Evolutionary conservation across 2,888 invertebrate genomes (phyloP), one percentile per base, ranked within the genome.

Genomic region (Embidobia sp.): DNA sequence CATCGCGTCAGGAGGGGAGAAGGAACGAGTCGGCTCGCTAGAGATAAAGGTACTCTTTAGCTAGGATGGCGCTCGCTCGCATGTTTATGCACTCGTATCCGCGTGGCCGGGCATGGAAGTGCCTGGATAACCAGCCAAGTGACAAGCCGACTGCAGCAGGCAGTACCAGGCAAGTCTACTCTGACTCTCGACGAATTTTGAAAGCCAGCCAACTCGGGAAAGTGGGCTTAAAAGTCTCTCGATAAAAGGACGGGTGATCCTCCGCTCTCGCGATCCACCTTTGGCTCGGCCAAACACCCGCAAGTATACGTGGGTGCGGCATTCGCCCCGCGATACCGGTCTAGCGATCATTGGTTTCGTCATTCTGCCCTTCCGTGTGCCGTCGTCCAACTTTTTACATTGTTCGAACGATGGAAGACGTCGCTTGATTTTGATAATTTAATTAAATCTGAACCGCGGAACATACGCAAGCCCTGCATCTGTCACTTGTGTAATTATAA

Each of bases 101-200:
- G 87, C 88, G 87, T 87, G 88, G 87, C 85, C 85, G 88, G 85
- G 87, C 86, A 84, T 85, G 86, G 87, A 87, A 89, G 88, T 89
- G 87, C 86, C 86, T 85, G 88, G 88, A 89, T 88, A 89, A 89
- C 89, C 88, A 88, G 87, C 88, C 89, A 88, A 88, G 89, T 89
- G 89, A 89, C 89, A 88, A 87, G 85, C 86, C 86, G 82, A 83
- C 78, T 74, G 78, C 77, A 76, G 74, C 74, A 79, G 79, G 70
- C 80, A 72, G 73, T 27, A 70, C 76, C 80, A 80, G 82, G 84
- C 80, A 80, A 77, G 81, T 80, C 82, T 80, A 53, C 72, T 57
- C 67, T 37, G 78, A 75, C 74, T 83, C 84, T 82, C 83, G 82
- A 83, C 84, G 84, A 88, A 88, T 88, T 89, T 88, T 88, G 88